These are phyloP conservation scores for Anodontia alba DNA, from an alignment of 2,888 invertebrate genomes.

Conservation along the genomic window DNA sequence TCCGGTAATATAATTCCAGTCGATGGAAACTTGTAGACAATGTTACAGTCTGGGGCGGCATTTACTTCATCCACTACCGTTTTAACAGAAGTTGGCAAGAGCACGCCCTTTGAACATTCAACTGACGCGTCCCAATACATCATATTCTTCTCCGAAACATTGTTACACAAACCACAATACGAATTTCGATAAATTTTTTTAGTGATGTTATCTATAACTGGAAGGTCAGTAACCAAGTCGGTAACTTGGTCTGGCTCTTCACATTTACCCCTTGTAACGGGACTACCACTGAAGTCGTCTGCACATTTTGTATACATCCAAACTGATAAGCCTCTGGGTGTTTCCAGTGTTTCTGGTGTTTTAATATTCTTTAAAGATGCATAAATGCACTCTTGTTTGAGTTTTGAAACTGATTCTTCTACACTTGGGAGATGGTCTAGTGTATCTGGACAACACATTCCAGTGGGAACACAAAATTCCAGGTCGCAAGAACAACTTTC, in stretches of 20 bases:
- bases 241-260: neutral
- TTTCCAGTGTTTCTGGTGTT: neutral
- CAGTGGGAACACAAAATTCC: neutral
- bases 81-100: neutral
- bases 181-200: neutral
- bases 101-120: neutral
- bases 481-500: neutral
- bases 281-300: neutral
- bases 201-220: neutral
- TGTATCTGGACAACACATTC: neutral
- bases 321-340: neutral
- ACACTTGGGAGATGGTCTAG: neutral
- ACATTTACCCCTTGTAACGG: neutral
- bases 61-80: neutral
- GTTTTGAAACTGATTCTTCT: neutral
- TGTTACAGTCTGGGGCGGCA: neutral
- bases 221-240: neutral
- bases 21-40: neutral
- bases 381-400: neutral
- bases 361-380: neutral
- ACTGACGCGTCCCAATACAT: neutral
- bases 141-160: neutral
- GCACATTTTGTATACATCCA: constrained; percentile 2
- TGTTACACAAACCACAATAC: neutral
- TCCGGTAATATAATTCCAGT: neutral